These are phyloP conservation scores for Cremastinae sp. DNA, from an alignment of 2,888 invertebrate genomes.

Conservation along the genomic window DNA sequence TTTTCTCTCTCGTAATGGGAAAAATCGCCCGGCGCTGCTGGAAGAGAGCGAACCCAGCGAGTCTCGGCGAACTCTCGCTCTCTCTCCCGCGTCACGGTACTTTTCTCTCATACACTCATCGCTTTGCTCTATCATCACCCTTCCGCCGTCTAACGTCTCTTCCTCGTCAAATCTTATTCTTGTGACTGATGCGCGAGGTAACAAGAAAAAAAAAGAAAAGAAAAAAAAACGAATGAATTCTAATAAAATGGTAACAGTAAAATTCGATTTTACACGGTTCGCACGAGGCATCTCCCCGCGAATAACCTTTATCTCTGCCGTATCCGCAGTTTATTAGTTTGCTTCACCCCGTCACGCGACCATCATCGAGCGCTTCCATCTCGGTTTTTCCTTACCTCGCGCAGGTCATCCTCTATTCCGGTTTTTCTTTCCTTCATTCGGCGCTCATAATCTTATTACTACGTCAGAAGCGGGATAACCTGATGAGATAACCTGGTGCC, in stretches of 20 bases:
- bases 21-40: constrained; percentile 4
- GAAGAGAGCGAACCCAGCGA: constrained; percentile 13
- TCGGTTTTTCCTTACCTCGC: no score
- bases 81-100: constrained; percentile 36
- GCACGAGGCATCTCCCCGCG: constrained; percentile 12
- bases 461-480: no score
- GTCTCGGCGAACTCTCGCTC: constrained; percentile 22
- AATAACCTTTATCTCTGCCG: background rate
- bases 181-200: background rate
- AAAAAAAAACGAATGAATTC: no score
- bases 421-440: no score
- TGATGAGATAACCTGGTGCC: no score
- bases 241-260: constrained; percentile 50
- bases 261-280: constrained; percentile 44
- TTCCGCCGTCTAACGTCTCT: background rate
- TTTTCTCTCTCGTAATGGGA: background rate
- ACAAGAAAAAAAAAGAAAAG: constrained; percentile 10
- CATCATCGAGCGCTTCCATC: no score
- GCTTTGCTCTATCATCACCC: constrained; percentile 8
- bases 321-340: background rate
- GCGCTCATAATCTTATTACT: no score
- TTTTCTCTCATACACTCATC: constrained; percentile 5
- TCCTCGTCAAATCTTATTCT: background rate
- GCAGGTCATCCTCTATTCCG: no score
- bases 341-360: no score